These are phyloP conservation scores for Zhuqinia jingwanae DNA, from an alignment of 2,888 invertebrate genomes.

Conservation along the genomic window DNA sequence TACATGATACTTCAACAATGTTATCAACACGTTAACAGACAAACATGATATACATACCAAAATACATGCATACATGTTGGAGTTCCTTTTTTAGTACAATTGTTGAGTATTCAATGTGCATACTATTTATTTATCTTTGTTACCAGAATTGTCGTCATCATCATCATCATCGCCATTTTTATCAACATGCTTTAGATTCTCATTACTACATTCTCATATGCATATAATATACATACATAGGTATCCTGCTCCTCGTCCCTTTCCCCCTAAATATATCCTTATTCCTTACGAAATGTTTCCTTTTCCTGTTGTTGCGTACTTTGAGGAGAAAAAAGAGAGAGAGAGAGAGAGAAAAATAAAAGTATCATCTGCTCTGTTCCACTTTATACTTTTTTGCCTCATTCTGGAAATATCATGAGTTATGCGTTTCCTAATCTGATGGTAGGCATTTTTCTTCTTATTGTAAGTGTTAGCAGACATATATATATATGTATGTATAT, in stretches of 20 bases:
- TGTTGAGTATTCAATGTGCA: neutral
- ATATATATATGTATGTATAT: neutral
- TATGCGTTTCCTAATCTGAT: slow-evolving; percentile 31
- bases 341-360: neutral
- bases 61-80: too few species aligned
- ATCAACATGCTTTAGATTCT: slow-evolving; percentile 64
- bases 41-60: too few species aligned
- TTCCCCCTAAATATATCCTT: slow-evolving; percentile 51
- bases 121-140: slow-evolving; percentile 35
- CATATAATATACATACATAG: slow-evolving; percentile 37
- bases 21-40: slow-evolving; percentile 2
- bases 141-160: neutral
- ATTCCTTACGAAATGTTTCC: slow-evolving; percentile 55
- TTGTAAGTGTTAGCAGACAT: neutral
- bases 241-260: neutral
- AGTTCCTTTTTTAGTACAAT: neutral
- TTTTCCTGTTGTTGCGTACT: slow-evolving; percentile 68
- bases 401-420: slow-evolving; percentile 1
- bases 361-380: slow-evolving; percentile 27
- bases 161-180: slow-evolving; percentile 1
- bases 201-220: slow-evolving; percentile 68
- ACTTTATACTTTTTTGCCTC: slow-evolving; percentile 15
- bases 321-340: slow-evolving; percentile 12
- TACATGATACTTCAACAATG: slow-evolving; percentile 11
- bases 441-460: neutral